Evolutionary conservation across 2,888 invertebrate genomes (phyloP), one percentile per base, ranked within the genome.

Genomic region (Clanis bilineata): DNA sequence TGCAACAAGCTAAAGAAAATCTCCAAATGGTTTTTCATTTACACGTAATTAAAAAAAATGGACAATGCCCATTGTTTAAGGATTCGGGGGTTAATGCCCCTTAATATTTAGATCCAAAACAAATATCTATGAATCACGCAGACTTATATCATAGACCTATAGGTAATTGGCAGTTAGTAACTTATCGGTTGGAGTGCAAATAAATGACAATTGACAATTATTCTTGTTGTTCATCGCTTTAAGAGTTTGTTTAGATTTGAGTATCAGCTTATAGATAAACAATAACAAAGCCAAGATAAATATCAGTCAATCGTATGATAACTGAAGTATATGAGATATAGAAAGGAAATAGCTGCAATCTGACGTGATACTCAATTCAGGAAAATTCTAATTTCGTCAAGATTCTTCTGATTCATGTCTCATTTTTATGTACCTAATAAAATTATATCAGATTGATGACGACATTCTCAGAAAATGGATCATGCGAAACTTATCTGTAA

Each of bases 301-400:
- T 18, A 51, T 51, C 47, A 28, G 47, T 18, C 47, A 51, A 23
- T 51, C 15, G 28, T 28, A 25, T 18, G 47, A 51, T 51, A 51
- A n/a, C n/a, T n/a, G n/a, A 28, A 51, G 18, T 5, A 28, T 28
- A n/a, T n/a, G n/a, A 25, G 23, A 25, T 45, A 25, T 3, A 21
- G n/a, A n/a, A n/a, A n/a, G n/a, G n/a, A n/a, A n/a, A n/a, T n/a
- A n/a, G n/a, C n/a, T n/a, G n/a, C n/a, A n/a, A n/a, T n/a, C n/a
- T n/a, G 15, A 12, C 39, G 39, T 3, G n/a, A n/a, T 15, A n/a
- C 12, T 39, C 39, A 39, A 15, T 36, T 10, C 2, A 9, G 1
- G 36, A n/a, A n/a, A 4, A 5, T 41, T 5, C 7, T 5, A 15
- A 18, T 41, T 41, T 15, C 15, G 15, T 4, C 39, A 7, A 41